phyloP scores from a whole-genome alignment of 2,888 invertebrate genomes.

The Napeogenes inachia region DNA sequence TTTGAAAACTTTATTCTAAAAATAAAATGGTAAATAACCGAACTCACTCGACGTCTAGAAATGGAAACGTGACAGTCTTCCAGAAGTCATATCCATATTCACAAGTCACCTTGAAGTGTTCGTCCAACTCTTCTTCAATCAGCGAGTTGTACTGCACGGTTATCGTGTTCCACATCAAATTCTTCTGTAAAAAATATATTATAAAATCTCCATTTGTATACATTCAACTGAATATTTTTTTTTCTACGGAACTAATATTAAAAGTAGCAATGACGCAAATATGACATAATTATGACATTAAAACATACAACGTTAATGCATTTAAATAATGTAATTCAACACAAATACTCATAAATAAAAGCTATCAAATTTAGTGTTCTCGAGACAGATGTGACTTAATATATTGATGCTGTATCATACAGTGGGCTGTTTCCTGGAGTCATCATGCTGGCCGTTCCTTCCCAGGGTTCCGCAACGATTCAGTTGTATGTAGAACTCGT shows the following conservation, averaged over 20 bases:
- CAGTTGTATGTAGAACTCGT: slow-evolving; percentile 94
- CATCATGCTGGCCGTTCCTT: slow-evolving; percentile 90
- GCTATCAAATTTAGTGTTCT: no score
- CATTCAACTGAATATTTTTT: no score
- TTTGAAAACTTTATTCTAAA: not conserved
- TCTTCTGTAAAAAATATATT: slow-evolving; percentile 79
- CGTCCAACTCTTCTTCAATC: slow-evolving; percentile 95
- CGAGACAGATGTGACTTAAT: not conserved
- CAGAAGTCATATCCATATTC: slow-evolving; percentile 98
- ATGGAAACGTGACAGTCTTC: slow-evolving; percentile 97
- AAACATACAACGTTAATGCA: not conserved
- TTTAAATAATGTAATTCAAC: no score
- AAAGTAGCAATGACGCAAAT: no score
- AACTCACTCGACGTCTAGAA: slow-evolving; percentile 95
- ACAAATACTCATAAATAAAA: no score
- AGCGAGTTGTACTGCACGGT: slow-evolving; percentile 95
- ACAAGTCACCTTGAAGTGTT: slow-evolving; percentile 96
- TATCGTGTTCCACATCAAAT: slow-evolving; percentile 97
- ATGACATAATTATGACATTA: not conserved
- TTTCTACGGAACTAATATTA: no score
- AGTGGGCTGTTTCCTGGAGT: slow-evolving; percentile 89
- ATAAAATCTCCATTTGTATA: not conserved
- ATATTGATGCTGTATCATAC: slow-evolving; percentile 44
- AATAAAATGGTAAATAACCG: not conserved
- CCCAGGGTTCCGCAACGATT: slow-evolving; percentile 95